These are phyloP conservation scores for Antheraea mylitta DNA, from an alignment of 1,140 invertebrate species.

Conservation along the genomic window DNA sequence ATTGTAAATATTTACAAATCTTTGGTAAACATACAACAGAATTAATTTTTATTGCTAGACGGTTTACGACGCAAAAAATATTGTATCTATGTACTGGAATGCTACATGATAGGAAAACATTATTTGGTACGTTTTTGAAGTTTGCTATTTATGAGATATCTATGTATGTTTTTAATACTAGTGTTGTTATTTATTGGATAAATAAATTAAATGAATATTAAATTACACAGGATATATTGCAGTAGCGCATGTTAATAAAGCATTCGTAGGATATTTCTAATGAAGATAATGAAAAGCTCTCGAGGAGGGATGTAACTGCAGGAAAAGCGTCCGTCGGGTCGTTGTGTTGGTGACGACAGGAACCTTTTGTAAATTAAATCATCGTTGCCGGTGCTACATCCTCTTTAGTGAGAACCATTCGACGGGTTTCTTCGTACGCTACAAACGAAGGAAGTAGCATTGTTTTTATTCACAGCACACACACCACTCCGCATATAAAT, in stretches of 20 bases:
- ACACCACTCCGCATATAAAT: constrained; percentile 68
- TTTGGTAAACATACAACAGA: not conserved
- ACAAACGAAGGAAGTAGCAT: constrained; percentile 56
- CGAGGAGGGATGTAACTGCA: constrained; percentile 43
- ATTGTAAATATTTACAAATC: not conserved
- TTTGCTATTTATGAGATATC: too few species aligned
- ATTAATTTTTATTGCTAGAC: too few species aligned
- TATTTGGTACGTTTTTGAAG: too few species aligned
- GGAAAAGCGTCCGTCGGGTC: constrained; percentile 44
- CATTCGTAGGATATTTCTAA: constrained; percentile 22
- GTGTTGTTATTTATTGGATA: too few species aligned
- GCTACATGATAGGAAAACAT: not conserved
- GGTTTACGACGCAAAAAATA: too few species aligned
- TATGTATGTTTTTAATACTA: too few species aligned
- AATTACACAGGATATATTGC: too few species aligned
- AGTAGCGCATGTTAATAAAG: too few species aligned
- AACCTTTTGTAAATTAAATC: constrained; percentile 68
- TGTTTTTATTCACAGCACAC: constrained; percentile 57
- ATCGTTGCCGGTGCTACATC: constrained; percentile 50
- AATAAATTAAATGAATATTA: too few species aligned
- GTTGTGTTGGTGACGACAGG: constrained; percentile 40
- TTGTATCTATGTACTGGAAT: not conserved
- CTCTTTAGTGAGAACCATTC: constrained; percentile 61
- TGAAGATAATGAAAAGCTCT: constrained; percentile 53
- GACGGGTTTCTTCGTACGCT: constrained; percentile 61